phyloP scores from a whole-genome alignment of 2,888 invertebrate species.

The Danaus chrysippus region DNA sequence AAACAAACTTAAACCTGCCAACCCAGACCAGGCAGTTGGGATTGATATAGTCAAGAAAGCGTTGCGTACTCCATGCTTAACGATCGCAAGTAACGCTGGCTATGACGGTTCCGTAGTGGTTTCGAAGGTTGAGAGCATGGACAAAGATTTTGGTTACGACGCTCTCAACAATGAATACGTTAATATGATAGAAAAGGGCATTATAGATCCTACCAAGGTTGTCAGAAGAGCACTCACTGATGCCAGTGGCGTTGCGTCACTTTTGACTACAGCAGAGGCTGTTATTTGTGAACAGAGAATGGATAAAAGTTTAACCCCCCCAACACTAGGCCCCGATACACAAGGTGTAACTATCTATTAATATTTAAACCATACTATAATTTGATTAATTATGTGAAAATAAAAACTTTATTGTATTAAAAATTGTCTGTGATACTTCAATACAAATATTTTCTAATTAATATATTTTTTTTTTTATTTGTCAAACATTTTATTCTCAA shows the following conservation, averaged over 20 bases:
- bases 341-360: constrained; percentile 33
- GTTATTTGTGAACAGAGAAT: constrained; percentile 90
- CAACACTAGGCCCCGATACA: constrained; percentile 25
- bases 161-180: constrained; percentile 92
- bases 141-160: constrained; percentile 90
- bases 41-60: constrained; percentile 92
- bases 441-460: no score
- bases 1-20: constrained; percentile 80
- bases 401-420: background rate
- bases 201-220: constrained; percentile 96
- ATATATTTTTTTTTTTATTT: no score
- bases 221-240: constrained; percentile 63
- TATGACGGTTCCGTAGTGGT: constrained; percentile 93
- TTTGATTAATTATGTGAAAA: background rate
- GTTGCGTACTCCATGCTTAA: constrained; percentile 90
- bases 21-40: constrained; percentile 87
- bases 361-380: constrained; percentile 7
- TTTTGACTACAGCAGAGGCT: constrained; percentile 90
- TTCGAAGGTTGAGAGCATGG: constrained; percentile 89
- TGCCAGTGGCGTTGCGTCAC: constrained; percentile 68
- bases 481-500: no score
- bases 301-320: constrained; percentile 33
- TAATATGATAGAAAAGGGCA: constrained; percentile 93
- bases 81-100: constrained; percentile 95
- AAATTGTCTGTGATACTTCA: no score